Evolutionary conservation across 2,797 vertebrate genomes (phyloP).

Genomic region (Syndactyla subalaris): DNA sequence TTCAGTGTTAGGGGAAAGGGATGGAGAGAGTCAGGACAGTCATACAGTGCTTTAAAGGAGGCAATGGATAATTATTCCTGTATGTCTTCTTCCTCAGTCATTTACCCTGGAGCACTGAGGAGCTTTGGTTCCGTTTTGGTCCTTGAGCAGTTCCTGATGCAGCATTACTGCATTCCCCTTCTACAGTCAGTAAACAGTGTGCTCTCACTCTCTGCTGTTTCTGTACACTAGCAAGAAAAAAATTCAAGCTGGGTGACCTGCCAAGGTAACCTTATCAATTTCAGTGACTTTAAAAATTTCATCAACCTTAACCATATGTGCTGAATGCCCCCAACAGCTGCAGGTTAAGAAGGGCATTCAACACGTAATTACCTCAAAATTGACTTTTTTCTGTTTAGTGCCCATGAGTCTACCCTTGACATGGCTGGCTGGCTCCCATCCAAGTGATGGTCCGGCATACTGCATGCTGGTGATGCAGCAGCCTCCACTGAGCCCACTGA

Average conservation of each 20-base stretch:
- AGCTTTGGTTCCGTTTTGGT: background rate
- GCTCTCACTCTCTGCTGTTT: background rate
- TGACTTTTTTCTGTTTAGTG: constrained; percentile 55
- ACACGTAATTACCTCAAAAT: constrained; percentile 65
- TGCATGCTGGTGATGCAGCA: constrained; percentile 2
- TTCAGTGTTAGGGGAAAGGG: background rate
- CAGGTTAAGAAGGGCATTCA: constrained; percentile 63
- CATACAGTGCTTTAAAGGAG: background rate
- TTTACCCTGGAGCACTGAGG: background rate
- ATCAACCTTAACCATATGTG: constrained; percentile 63
- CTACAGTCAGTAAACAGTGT: background rate
- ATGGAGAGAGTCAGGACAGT: background rate
- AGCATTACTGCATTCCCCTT: background rate
- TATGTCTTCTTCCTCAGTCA: background rate
- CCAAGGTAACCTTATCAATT: constrained; percentile 65
- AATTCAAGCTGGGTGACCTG: constrained; percentile 22
- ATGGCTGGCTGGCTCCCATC: constrained; percentile 50
- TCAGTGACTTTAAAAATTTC: constrained; percentile 58
- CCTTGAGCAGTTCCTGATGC: background rate
- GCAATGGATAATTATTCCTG: background rate
- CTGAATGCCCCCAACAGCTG: constrained; percentile 59
- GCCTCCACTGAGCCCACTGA: background rate
- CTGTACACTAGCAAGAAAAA: background rate
- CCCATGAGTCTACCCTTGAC: constrained; percentile 39
- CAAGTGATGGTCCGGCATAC: constrained; percentile 26